phyloP scores from a whole-genome alignment of 1,140 invertebrate genomes.

The Drosophila mayri region DNA sequence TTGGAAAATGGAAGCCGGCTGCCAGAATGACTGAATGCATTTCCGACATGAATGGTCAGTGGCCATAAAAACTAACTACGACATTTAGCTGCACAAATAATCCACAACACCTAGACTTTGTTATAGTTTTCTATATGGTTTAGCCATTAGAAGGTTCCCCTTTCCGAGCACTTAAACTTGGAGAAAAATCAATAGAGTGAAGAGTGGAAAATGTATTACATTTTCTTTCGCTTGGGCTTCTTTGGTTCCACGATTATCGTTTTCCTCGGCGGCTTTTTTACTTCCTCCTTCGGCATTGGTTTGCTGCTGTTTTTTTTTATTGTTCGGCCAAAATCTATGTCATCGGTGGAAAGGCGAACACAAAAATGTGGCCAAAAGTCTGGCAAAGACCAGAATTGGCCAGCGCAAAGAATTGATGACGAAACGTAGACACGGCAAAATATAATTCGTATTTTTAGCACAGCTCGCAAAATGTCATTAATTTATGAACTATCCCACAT shows the following conservation, averaged over 20 bases:
- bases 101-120: slow-evolving; percentile 3
- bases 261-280: slow-evolving; percentile 44
- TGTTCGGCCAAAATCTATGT: slow-evolving; percentile 57
- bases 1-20: slow-evolving; percentile 16
- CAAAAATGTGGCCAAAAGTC: slow-evolving; percentile 33
- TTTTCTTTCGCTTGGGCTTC: slow-evolving; percentile 58
- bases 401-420: slow-evolving; percentile 61
- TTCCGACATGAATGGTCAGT: slow-evolving; percentile 35
- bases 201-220: slow-evolving; percentile 57
- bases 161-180: neutral
- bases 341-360: slow-evolving; percentile 26
- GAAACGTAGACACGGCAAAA: slow-evolving; percentile 50
- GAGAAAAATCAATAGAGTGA: slow-evolving; percentile 61
- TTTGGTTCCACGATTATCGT: slow-evolving; percentile 41
- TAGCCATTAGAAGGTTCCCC: neutral
- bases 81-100: slow-evolving; percentile 3
- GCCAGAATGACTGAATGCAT: slow-evolving; percentile 20
- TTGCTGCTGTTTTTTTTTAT: slow-evolving; percentile 25
- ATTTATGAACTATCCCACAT: slow-evolving; percentile 58
- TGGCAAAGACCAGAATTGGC: slow-evolving; percentile 30
- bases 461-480: slow-evolving; percentile 55
- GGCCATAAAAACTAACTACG: slow-evolving; percentile 25
- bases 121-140: neutral
- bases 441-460: slow-evolving; percentile 65
- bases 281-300: slow-evolving; percentile 51